Conservation (phyloP, 1,140 invertebrate species). For the Drosophila orosa region DNA sequence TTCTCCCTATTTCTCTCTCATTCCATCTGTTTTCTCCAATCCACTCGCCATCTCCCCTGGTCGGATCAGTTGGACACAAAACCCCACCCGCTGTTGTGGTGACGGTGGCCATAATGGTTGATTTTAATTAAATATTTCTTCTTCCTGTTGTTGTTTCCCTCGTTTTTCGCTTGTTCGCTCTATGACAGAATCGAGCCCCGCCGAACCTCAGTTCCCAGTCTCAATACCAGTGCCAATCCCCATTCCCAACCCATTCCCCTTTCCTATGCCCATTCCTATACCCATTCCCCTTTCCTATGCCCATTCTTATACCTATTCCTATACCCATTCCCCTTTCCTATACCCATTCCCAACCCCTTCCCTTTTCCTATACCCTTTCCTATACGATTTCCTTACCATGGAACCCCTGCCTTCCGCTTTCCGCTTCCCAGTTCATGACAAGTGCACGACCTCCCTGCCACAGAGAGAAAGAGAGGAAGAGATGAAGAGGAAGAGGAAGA, state of each 20-base stretch:
- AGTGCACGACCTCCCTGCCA: constrained; percentile 15
- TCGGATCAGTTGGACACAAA: constrained; percentile 12
- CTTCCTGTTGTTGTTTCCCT: constrained; percentile 79
- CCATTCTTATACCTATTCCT: too few species aligned
- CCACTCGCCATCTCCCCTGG: constrained; percentile 3
- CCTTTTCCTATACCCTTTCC: too few species aligned
- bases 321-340: neutral
- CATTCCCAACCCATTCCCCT: neutral
- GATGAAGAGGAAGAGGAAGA: neutral
- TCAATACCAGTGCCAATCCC: neutral
- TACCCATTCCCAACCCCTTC: constrained; percentile 1
- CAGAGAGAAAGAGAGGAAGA: neutral
- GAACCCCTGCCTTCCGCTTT: neutral
- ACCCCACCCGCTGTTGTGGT: constrained; percentile 58
- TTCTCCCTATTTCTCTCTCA: neutral
- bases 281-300: neutral
- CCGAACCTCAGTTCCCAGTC: neutral
- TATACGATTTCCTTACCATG: neutral
- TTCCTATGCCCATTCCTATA: too few species aligned
- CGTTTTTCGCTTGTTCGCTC: constrained; percentile 34
- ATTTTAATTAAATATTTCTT: constrained; percentile 83
- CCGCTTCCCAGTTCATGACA: constrained; percentile 33
- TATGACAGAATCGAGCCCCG: constrained; percentile 16
- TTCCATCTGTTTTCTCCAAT: neutral
- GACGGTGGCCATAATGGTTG: constrained; percentile 77